phyloP scores from a whole-genome alignment of 2,888 invertebrate species.

The Volucella bombylans region DNA sequence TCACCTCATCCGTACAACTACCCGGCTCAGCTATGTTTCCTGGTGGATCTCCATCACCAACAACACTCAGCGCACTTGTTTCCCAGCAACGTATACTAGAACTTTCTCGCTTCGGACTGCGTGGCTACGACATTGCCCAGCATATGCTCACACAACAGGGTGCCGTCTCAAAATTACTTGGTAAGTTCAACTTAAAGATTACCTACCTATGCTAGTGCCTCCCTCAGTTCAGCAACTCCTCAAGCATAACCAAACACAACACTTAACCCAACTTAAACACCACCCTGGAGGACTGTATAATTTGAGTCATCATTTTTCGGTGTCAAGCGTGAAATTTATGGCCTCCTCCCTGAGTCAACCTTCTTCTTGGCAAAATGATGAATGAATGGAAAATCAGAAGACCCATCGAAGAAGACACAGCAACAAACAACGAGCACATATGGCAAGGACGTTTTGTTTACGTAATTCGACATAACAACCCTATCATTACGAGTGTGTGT shows the following conservation, averaged over 20 bases:
- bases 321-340: constrained; percentile 74
- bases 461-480: constrained; percentile 78
- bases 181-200: constrained; percentile 77
- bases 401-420: too few relatives aligned
- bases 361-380: constrained; percentile 39
- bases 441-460: constrained; percentile 77
- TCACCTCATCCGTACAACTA: constrained; percentile 82
- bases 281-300: constrained; percentile 61
- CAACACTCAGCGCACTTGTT: constrained; percentile 88
- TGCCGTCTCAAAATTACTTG: constrained; percentile 81
- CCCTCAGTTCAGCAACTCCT: background rate
- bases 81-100: constrained; percentile 83
- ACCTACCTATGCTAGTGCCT: background rate
- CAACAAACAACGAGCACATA: constrained; percentile 15
- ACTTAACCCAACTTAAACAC: constrained; percentile 61
- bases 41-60: constrained; percentile 82
- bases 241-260: constrained; percentile 50
- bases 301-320: constrained; percentile 72
- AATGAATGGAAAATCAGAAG: constrained; percentile 38
- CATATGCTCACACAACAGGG: constrained; percentile 82
- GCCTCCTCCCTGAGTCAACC: constrained; percentile 24
- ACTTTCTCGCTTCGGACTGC: constrained; percentile 81
- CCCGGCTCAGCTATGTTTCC: constrained; percentile 77
- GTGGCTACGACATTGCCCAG: constrained; percentile 81
- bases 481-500: constrained; percentile 76